A percentile compares a stretch with the other conserved stretches of the same genome.
phyloP scores from a whole-genome alignment of 1,140 invertebrate species.

The Lineus longissimus region DNA sequence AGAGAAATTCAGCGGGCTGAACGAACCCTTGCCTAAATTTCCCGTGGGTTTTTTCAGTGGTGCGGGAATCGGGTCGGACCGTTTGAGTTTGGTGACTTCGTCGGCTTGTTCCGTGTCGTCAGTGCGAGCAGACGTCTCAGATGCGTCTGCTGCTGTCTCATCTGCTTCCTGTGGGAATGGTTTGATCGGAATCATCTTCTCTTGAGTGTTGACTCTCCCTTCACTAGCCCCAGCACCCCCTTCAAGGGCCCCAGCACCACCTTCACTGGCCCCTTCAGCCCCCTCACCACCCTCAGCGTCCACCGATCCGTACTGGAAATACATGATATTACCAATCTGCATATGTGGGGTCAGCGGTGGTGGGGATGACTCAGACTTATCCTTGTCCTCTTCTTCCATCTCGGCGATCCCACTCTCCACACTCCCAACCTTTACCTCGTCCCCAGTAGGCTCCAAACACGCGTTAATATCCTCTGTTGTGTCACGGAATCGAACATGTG shows the following conservation, averaged over 20 bases:
- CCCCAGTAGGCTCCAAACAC: neutral
- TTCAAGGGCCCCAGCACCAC: neutral
- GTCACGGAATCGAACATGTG: too few relatives aligned
- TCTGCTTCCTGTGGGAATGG: conserved; percentile 30
- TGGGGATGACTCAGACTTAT: neutral
- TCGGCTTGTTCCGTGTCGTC: too few relatives aligned
- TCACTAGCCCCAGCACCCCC: conserved; percentile 1
- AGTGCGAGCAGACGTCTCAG: too few relatives aligned
- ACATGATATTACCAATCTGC: conserved; percentile 17
- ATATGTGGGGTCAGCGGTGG: conserved; percentile 3
- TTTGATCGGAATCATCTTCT: conserved; percentile 27
- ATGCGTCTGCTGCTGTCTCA: too few relatives aligned
- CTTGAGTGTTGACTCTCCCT: neutral
- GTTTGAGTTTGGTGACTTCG: too few relatives aligned
- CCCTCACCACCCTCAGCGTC: neutral
- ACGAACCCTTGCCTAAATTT: conserved; percentile 17
- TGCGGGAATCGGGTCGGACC: too few relatives aligned
- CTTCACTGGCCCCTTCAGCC: neutral
- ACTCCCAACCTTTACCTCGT: neutral
- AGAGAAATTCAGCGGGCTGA: conserved; percentile 19
- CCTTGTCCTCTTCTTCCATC: neutral
- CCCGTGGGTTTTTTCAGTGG: too few relatives aligned
- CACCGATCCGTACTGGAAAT: conserved; percentile 11
- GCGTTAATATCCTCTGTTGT: too few relatives aligned
- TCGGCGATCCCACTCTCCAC: conserved; percentile 4